Conservation (phyloP, 2,113 vertebrate species). For the Thermophis baileyi region DNA sequence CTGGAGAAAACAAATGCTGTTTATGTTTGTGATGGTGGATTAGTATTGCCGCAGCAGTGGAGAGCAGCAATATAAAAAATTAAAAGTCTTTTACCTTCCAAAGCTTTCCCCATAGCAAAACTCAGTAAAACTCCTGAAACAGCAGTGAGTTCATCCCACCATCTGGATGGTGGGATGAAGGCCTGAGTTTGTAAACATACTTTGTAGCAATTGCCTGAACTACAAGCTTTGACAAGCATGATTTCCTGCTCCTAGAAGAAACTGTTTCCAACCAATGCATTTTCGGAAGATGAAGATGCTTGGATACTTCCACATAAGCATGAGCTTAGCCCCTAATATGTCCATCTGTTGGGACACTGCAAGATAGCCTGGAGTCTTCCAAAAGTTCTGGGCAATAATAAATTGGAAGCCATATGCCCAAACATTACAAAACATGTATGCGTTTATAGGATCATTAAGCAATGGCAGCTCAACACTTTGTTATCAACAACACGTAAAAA, state of each 20-base stretch:
- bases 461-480: not conserved
- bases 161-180: not conserved
- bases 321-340: not conserved
- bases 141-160: not conserved
- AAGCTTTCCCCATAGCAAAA: not conserved
- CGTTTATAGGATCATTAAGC: not conserved
- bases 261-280: not conserved
- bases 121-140: not conserved
- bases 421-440: not conserved
- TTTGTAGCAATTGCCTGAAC: not conserved
- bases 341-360: not conserved
- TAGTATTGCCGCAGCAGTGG: not conserved
- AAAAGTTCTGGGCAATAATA: not conserved
- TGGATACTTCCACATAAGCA: not conserved
- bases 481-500: not conserved
- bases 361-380: not conserved
- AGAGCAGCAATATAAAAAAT: not conserved
- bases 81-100: not conserved
- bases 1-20: not conserved
- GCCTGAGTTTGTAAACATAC: not conserved
- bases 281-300: not conserved
- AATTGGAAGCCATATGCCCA: not conserved
- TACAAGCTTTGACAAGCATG: not conserved
- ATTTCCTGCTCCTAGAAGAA: not conserved
- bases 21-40: not conserved